A percentile compares a stretch with the other conserved stretches of the same genome.
Conservation (phyloP, 1,140 invertebrate genomes). For the Nephotettix cincticeps region DNA sequence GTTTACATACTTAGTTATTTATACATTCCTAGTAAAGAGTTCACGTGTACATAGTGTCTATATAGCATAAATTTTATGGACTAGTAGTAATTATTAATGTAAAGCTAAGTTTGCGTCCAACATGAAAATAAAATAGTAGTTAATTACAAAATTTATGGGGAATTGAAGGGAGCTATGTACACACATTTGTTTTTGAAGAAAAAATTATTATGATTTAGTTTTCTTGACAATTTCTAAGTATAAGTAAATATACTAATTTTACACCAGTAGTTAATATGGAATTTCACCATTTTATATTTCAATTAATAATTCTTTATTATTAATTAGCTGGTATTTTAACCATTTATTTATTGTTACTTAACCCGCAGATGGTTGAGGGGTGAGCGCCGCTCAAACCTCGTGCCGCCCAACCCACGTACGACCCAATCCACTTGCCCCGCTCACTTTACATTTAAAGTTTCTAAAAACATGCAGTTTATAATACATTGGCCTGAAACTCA, state of each 20-base stretch:
- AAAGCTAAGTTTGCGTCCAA: background rate
- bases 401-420: too few relatives aligned
- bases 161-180: constrained; percentile 12
- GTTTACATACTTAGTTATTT: constrained; percentile 11
- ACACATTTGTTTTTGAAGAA: background rate
- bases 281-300: background rate
- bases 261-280: background rate
- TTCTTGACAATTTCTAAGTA: background rate
- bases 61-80: background rate
- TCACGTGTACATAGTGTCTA: background rate
- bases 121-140: background rate
- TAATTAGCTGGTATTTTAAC: background rate
- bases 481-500: too few relatives aligned
- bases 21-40: constrained; percentile 8
- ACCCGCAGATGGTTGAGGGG: too few relatives aligned
- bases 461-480: too few relatives aligned
- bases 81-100: background rate
- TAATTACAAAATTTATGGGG: background rate
- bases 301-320: background rate
- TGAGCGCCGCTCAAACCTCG: too few relatives aligned
- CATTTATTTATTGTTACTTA: too few relatives aligned
- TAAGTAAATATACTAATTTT: background rate
- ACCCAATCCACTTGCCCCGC: too few relatives aligned
- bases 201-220: background rate
- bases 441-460: too few relatives aligned